These are phyloP conservation scores for Dasypolia templi DNA, from an alignment of 2,888 invertebrate genomes.

Conservation along the genomic window DNA sequence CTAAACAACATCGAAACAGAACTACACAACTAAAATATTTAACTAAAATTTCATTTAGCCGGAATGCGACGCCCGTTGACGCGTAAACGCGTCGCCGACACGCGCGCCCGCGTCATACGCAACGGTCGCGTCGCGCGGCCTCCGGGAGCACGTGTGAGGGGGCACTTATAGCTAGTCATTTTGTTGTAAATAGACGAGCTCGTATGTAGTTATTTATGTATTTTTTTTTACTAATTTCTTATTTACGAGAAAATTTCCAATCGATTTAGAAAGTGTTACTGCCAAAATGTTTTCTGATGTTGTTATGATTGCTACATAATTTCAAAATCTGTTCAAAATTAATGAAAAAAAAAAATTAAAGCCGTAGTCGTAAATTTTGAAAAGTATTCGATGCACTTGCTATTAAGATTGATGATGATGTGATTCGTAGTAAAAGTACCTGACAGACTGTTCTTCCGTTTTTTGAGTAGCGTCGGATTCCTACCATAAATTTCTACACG, in stretches of 20 bases:
- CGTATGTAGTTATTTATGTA: not conserved
- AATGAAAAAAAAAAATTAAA: not conserved
- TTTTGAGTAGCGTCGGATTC: not conserved
- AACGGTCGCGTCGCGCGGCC: conserved; percentile 48
- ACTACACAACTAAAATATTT: conserved; percentile 56
- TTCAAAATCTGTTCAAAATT: not conserved
- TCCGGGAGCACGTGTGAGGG: conserved; percentile 48
- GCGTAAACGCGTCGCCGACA: conserved; percentile 69
- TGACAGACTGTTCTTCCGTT: not conserved
- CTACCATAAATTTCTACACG: not conserved
- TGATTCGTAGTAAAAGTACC: not conserved
- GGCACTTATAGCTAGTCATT: conserved; percentile 48
- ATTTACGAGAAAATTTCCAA: too few relatives aligned
- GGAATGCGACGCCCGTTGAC: conserved; percentile 60
- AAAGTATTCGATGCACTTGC: not conserved
- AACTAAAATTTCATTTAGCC: conserved; percentile 62
- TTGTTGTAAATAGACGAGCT: conserved; percentile 32
- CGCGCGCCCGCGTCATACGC: conserved; percentile 72
- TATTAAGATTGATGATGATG: not conserved
- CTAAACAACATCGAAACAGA: conserved; percentile 54
- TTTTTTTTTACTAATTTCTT: not conserved
- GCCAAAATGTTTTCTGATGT: not conserved
- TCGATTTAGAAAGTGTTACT: not conserved
- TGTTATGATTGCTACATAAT: not conserved
- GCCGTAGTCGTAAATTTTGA: not conserved